Percentiles rank a stretch among this genome's conserved stretches.
Evolutionary conservation across 1,140 invertebrate species (phyloP).

Genomic region (Spodoptera frugiperda): DNA sequence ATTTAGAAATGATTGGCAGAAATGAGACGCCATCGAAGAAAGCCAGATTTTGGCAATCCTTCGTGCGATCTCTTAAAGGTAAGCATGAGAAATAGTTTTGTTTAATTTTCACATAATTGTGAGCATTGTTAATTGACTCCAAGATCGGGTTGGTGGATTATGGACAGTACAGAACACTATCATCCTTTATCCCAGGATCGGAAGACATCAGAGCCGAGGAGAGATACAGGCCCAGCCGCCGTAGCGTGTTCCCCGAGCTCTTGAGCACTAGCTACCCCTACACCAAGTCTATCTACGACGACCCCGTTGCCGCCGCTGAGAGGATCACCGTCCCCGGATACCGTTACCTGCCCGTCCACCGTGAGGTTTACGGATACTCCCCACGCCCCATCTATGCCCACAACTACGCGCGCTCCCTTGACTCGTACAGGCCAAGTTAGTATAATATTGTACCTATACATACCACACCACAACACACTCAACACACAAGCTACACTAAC

Average conservation of each 20-base stretch:
- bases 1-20: constrained; percentile 96
- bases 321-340: constrained; percentile 94
- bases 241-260: constrained; percentile 91
- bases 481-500: constrained; percentile 53
- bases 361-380: constrained; percentile 95
- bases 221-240: constrained; percentile 88
- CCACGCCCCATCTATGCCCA: constrained; percentile 94
- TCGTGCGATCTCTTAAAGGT: constrained; percentile 96
- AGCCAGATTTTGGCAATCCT: constrained; percentile 97
- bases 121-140: too few relatives aligned
- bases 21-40: constrained; percentile 96
- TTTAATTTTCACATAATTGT: not conserved
- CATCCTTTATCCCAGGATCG: constrained; percentile 88
- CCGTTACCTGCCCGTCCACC: constrained; percentile 94
- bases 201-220: constrained; percentile 96
- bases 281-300: constrained; percentile 94
- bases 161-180: not conserved
- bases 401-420: constrained; percentile 91
- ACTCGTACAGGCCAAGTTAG: constrained; percentile 94
- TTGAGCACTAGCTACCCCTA: constrained; percentile 86
- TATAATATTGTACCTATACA: constrained; percentile 77
- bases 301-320: constrained; percentile 91
- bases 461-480: constrained; percentile 17
- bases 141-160: not conserved
- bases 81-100: constrained; percentile 58